These are phyloP conservation scores for Raillietiella orientalis DNA, from an alignment of 2,888 invertebrate species.

Conservation along the genomic window DNA sequence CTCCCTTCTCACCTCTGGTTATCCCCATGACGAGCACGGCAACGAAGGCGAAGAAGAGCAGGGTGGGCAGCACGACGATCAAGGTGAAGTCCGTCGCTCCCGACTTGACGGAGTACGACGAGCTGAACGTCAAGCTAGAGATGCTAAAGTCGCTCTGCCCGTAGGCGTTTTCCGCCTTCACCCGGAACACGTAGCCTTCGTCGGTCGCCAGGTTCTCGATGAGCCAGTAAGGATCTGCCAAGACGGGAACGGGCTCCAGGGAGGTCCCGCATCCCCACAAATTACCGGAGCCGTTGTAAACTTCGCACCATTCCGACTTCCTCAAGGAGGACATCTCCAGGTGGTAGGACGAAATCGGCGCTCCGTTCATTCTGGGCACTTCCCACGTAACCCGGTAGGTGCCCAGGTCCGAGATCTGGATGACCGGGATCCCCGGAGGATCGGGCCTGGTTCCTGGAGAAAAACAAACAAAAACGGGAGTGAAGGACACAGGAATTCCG, in stretches of 20 bases:
- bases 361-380: slow-evolving; percentile 39
- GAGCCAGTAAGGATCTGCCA: slow-evolving; percentile 39
- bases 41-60: slow-evolving; percentile 6
- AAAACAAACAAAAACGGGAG: background rate
- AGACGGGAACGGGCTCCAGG: background rate
- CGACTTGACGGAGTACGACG: slow-evolving; percentile 7
- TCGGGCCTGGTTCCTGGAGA: slow-evolving; percentile 24
- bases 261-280: slow-evolving; percentile 1
- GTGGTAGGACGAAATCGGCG: slow-evolving; percentile 32
- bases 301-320: slow-evolving; percentile 19
- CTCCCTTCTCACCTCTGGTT: too few species aligned
- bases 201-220: slow-evolving; percentile 27
- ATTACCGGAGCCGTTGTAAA: slow-evolving; percentile 41
- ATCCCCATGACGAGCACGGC: slow-evolving; percentile 6
- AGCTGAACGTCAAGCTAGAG: slow-evolving; percentile 9
- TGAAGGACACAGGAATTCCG: too few species aligned
- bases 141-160: slow-evolving; percentile 11
- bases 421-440: slow-evolving; percentile 34
- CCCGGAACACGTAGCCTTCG: slow-evolving; percentile 31
- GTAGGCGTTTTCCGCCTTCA: slow-evolving; percentile 14
- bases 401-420: slow-evolving; percentile 34
- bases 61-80: slow-evolving; percentile 7
- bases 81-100: slow-evolving; percentile 7
- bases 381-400: slow-evolving; percentile 51
- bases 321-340: slow-evolving; percentile 25